phyloP scores from a whole-genome alignment of 2,888 invertebrate genomes.

The Sinotaia quadrata region DNA sequence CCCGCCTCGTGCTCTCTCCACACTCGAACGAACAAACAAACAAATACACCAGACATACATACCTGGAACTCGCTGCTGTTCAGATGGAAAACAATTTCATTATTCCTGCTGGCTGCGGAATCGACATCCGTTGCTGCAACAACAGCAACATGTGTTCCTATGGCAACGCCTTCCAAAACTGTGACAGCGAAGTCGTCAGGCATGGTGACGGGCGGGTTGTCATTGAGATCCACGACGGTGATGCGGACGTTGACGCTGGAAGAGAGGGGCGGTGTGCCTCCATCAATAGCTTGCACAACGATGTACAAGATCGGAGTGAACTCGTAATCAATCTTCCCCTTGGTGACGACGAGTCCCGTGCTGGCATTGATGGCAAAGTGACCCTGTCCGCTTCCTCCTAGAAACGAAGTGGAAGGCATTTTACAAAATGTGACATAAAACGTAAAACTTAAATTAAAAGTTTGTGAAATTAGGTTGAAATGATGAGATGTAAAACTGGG shows the following conservation, averaged over 20 bases:
- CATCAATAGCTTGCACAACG: slow-evolving; percentile 44
- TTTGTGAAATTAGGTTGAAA: too few relatives aligned
- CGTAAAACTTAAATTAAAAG: too few relatives aligned
- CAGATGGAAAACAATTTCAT: slow-evolving; percentile 46
- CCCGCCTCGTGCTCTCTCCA: too few relatives aligned
- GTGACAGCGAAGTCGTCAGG: slow-evolving; percentile 40
- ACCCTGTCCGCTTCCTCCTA: slow-evolving; percentile 45
- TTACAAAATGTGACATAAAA: too few relatives aligned
- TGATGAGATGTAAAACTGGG: too few relatives aligned
- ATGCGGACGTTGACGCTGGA: slow-evolving; percentile 47
- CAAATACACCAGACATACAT: too few relatives aligned
- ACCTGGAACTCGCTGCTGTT: slow-evolving; percentile 41
- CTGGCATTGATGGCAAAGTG: slow-evolving; percentile 48
- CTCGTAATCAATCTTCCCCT: slow-evolving; percentile 55
- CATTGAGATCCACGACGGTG: slow-evolving; percentile 56
- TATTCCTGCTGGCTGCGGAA: slow-evolving; percentile 54
- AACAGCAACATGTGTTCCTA: slow-evolving; percentile 47
- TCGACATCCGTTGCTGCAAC: slow-evolving; percentile 55
- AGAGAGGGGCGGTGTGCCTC: slow-evolving; percentile 44
- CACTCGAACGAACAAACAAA: too few relatives aligned
- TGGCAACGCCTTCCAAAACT: slow-evolving; percentile 44
- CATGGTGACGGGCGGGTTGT: slow-evolving; percentile 56
- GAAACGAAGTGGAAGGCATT: too few relatives aligned
- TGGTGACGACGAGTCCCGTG: slow-evolving; percentile 47
- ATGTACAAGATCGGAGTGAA: slow-evolving; percentile 28